Evolutionary conservation across 2,888 invertebrate genomes (phyloP), one percentile per base, ranked within the genome.

Genomic region (Orchesellides sinensis): DNA sequence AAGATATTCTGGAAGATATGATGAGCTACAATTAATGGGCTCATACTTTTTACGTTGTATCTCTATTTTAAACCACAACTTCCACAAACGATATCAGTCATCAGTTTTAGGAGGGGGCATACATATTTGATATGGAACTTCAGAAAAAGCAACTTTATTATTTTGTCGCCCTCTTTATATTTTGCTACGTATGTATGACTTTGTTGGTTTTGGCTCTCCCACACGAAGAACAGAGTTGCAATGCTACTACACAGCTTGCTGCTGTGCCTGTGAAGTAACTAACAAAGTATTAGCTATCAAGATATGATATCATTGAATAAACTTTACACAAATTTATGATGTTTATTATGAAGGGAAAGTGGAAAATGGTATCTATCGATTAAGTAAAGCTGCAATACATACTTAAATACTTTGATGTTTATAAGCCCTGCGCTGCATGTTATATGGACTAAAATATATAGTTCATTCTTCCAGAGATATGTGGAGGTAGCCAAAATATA

Each of bases 281-380:
- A 63, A 70, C 59, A 78, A 78, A 78, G 78, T 78, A 78, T 78
- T 78, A 78, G 61, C 63, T 70, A 78, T 78, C 78, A 78, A 78
- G 78, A 78, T 78, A 78, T 69, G 78, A 69, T 78, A 78, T 78
- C 77, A 27, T 19, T 49, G 78, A 63, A 69, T 78, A 78, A 78
- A 78, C 49, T 78, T 78, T 78, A 78, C 77, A 77, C 78, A 78
- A 78, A 78, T 78, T 78, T 78, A 78, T 78, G 69, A 78, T 69
- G 78, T 70, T 78, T 78, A 70, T 78, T 70, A 78, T 61, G 49
- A 27, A 70, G 78, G 63, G 78, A 78, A 78, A 78, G 78, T 78
- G 69, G 78, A 63, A 63, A 69, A 69, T 78, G 35, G 70, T 78
- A 61, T 70, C 68, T 78, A 78, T 78, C 78, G 78, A 78, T 78